A percentile compares a stretch with the other conserved stretches of the same genome.
These are phyloP conservation scores for Agelastica alni DNA, from an alignment of 2,888 invertebrate genomes.

Conservation along the genomic window DNA sequence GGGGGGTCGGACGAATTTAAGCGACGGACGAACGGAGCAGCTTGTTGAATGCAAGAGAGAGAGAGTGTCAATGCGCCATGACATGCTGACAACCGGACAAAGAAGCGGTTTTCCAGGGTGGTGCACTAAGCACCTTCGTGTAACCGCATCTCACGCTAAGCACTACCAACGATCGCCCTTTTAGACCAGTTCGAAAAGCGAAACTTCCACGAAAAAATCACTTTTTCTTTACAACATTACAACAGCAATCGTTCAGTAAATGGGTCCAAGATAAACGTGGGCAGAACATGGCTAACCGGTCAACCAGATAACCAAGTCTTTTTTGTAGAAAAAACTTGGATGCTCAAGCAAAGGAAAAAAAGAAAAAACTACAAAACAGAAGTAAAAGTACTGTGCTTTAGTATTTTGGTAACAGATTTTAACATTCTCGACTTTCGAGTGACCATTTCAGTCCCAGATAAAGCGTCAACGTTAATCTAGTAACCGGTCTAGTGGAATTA, in stretches of 20 bases:
- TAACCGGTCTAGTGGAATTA: neutral
- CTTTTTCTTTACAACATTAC: neutral
- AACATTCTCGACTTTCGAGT: no score
- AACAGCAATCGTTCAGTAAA: no score
- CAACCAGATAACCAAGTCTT: no score
- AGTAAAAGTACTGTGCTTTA: no score
- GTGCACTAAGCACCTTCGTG: slow-evolving; percentile 54
- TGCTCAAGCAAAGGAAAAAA: no score
- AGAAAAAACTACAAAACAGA: no score
- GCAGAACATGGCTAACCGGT: no score
- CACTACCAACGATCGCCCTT: neutral
- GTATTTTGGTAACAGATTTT: no score
- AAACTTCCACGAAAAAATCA: neutral
- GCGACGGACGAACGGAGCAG: slow-evolving; percentile 48
- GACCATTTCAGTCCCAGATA: no score
- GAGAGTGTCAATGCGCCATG: slow-evolving; percentile 51
- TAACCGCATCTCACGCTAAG: slow-evolving; percentile 44
- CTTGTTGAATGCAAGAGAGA: slow-evolving; percentile 54
- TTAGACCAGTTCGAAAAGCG: neutral
- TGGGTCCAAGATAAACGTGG: no score
- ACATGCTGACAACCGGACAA: slow-evolving; percentile 55
- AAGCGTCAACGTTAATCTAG: slow-evolving; percentile 1
- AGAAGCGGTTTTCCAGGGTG: slow-evolving; percentile 57
- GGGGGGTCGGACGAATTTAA: slow-evolving; percentile 40
- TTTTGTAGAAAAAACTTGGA: no score